Base-by-base conservation (phyloP, 2,888 invertebrate genomes). In the Branchellion lobata region DNA sequence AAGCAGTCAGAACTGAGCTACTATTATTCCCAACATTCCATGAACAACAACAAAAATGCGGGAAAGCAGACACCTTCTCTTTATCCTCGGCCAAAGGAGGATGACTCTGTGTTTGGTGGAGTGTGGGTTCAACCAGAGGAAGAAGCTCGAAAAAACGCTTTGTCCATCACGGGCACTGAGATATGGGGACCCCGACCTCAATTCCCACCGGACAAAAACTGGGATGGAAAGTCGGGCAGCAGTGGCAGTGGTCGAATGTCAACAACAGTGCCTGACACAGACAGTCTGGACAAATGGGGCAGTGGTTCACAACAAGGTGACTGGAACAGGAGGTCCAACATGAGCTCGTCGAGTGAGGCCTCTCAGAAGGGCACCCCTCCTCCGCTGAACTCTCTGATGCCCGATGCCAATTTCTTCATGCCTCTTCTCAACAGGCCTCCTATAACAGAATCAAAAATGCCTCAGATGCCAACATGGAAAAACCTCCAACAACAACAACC, bases 71-170 rank as follows among this genome's bases (percentile, higher is more conserved):
- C 24, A n/a, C 61, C 61, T 18, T 57, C 61, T 57, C 61, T 57
- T 57, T 57, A 57, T n/a, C 14, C 75, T 33, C 29, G 40, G 27
- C 65, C 77, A 65, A 77, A 36, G 34, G 77, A 77, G 21, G 77
- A 77, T n/a, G 77, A 77, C 31, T 77, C 77, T 14, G 77, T 77
- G 29, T 77, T 77, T 65, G 77, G 77, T 24, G 77, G 77, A 18
- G 65, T 77, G 18, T 77, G 77, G 77, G 77, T 77, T 18, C 65
- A 61, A 27, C 77, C 77, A 24, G 77, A 77, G 40, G 77, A 77
- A 34, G 77, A 77, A 34, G 53, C 65, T 21, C 51, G 57, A 3
- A 77, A 77, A 21, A 77, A 65, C 29, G 57, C 65, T 65, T 36
- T 77, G 27, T 77, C 77, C n/a, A 24, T 77, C 24, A 77, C 77